A percentile compares a stretch with the other conserved stretches of the same genome.
phyloP scores from a whole-genome alignment of 2,113 vertebrate genomes.

The Cyanoliseus patagonus region DNA sequence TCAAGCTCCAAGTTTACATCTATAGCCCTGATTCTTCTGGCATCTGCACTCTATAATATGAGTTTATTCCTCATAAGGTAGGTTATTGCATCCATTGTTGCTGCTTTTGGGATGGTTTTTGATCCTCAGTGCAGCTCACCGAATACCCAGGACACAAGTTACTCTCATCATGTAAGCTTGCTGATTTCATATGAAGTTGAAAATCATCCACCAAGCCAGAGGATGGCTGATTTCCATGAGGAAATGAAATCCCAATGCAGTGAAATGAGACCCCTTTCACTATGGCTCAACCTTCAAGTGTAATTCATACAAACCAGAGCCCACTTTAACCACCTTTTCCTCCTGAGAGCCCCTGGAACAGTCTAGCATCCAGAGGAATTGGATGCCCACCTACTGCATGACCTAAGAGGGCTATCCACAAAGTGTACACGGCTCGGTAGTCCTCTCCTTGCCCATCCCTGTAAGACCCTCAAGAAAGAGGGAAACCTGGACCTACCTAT shows the following conservation, averaged over 20 bases:
- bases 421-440: background rate
- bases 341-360: background rate
- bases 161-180: background rate
- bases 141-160: background rate
- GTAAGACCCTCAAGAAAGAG: background rate
- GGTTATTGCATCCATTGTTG: background rate
- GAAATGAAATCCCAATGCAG: background rate
- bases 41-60: background rate
- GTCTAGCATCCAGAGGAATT: background rate
- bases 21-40: background rate
- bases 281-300: background rate
- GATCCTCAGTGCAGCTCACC: background rate
- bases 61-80: background rate
- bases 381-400: background rate
- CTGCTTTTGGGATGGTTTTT: background rate
- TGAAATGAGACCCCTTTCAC: background rate
- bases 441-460: background rate
- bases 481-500: background rate
- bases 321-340: background rate
- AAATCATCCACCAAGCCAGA: background rate
- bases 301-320: background rate
- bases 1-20: background rate
- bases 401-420: background rate
- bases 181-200: background rate
- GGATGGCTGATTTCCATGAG: background rate